Conservation (phyloP, 2,888 invertebrate genomes). For the Tipula lateralis region DNA sequence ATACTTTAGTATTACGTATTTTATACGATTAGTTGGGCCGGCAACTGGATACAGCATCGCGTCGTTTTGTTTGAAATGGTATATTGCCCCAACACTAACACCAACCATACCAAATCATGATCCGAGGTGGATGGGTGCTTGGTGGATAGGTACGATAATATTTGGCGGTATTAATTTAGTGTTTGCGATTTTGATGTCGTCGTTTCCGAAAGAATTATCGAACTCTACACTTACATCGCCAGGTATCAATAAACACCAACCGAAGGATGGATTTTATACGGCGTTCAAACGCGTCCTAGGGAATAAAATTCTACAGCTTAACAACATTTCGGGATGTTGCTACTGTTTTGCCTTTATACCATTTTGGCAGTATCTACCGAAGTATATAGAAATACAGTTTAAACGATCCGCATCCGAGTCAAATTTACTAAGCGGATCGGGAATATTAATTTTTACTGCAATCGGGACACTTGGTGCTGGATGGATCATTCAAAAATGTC, state of each 20-base stretch:
- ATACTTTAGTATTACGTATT: constrained; percentile 62
- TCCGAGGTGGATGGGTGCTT: constrained; percentile 77
- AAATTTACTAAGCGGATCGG: constrained; percentile 67
- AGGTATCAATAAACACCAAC: constrained; percentile 32
- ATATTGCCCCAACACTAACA: constrained; percentile 60
- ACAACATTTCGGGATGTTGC: constrained; percentile 68
- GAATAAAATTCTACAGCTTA: constrained; percentile 65
- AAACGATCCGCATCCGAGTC: constrained; percentile 61
- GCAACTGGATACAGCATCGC: constrained; percentile 63
- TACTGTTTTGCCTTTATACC: constrained; percentile 68
- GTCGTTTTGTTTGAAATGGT: constrained; percentile 60
- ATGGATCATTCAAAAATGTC: constrained; percentile 59
- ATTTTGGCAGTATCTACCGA: constrained; percentile 75
- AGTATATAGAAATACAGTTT: constrained; percentile 78
- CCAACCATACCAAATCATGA: constrained; percentile 62
- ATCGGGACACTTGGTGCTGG: constrained; percentile 63
- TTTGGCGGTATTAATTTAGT: constrained; percentile 56
- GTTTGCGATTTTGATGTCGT: constrained; percentile 57
- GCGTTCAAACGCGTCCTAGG: constrained; percentile 60
- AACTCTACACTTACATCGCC: constrained; percentile 53
- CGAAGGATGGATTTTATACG: constrained; percentile 36
- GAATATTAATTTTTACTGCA: constrained; percentile 63
- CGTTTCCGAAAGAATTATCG: constrained; percentile 66
- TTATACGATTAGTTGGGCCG: constrained; percentile 64
- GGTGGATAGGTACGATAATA: constrained; percentile 76